Base-by-base conservation (phyloP, 1,140 invertebrate species). In the Drosophila rufa region DNA sequence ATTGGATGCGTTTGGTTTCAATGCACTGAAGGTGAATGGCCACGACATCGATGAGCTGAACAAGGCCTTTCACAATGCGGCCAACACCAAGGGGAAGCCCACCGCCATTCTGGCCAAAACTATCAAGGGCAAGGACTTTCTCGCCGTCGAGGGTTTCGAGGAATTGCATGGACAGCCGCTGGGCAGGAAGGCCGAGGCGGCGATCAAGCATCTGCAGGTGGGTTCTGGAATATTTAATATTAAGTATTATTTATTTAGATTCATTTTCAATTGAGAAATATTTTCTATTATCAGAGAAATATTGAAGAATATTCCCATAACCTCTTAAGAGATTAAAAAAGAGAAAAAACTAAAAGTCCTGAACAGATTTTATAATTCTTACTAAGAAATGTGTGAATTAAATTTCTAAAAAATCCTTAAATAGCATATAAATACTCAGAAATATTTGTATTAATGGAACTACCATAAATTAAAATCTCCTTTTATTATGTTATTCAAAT, bases 161-260 rank as follows among this genome's bases (percentile, higher is more conserved):
- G 98, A 99, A 91, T 99, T 98, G 98, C 99, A 99, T 92, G 99
- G 99, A 33, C 99, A 99, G 92, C 95, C 99, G 0, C 93, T 99
- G 19, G 98, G 98, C 2, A 95, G 94, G 27, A 96, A 98, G 80
- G 95, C 96, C 3, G 95, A 96, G 6, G 94, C 94, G 66, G 95
- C 97, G 2, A 95, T 99, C 58, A 94, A 96, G 94, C 94, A 96
- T 91, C 93, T 98, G 33, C 94, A 95, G 75, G 92, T 93, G 4
- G 85, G 97, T 97, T 98, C 45, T 4, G 0, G 11, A 3, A 11
- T 12, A 25, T 12, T 7, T n/a, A 33, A 11, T 30, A 5, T 27
- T n/a, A 17, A 36, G 47, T 22, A 12, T 19, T 12, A 19, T 2
- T 7, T 19, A 30, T 3, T 17, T 17, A 2, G 2, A n/a, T 2